Evolutionary conservation across 2,888 invertebrate genomes (phyloP).

Genomic region (Sisyra terminalis): DNA sequence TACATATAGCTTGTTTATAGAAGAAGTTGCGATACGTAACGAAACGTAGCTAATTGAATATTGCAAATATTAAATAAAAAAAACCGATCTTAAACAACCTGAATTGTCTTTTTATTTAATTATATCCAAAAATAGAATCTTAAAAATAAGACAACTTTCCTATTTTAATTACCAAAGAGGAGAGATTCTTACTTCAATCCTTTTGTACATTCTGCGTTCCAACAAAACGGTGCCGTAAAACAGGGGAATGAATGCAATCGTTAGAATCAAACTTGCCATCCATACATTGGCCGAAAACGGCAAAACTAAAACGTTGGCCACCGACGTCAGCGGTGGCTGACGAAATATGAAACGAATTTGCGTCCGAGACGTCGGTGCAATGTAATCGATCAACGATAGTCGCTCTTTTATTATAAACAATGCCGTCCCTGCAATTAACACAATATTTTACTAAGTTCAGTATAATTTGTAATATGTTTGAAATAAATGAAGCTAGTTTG

Average conservation of each 20-base stretch:
- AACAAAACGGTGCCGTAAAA: not conserved
- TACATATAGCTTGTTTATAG: too few relatives aligned
- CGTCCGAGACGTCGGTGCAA: conserved; percentile 45
- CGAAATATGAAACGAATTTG: conserved; percentile 36
- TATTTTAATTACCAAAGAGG: not conserved
- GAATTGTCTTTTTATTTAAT: too few relatives aligned
- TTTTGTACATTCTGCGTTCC: not conserved
- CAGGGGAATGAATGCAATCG: not conserved
- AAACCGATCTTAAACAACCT: too few relatives aligned
- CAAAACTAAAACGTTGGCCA: not conserved
- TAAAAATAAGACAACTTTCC: too few relatives aligned
- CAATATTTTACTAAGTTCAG: too few relatives aligned
- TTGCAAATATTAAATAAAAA: too few relatives aligned
- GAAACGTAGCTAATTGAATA: too few relatives aligned
- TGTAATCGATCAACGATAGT: conserved; percentile 42
- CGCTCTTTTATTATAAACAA: conserved; percentile 46
- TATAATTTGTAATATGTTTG: too few relatives aligned
- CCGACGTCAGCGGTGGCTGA: not conserved
- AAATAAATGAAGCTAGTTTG: too few relatives aligned
- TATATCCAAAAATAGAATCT: too few relatives aligned
- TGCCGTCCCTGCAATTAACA: conserved; percentile 35
- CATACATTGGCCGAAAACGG: not conserved
- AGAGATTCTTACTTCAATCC: conserved; percentile 3
- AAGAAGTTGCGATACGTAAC: too few relatives aligned
- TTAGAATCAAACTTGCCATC: not conserved